A percentile compares a stretch with the other conserved stretches of the same genome.
phyloP scores from a whole-genome alignment of 2,113 vertebrate species.

The Craseonycteris thonglongyai region DNA sequence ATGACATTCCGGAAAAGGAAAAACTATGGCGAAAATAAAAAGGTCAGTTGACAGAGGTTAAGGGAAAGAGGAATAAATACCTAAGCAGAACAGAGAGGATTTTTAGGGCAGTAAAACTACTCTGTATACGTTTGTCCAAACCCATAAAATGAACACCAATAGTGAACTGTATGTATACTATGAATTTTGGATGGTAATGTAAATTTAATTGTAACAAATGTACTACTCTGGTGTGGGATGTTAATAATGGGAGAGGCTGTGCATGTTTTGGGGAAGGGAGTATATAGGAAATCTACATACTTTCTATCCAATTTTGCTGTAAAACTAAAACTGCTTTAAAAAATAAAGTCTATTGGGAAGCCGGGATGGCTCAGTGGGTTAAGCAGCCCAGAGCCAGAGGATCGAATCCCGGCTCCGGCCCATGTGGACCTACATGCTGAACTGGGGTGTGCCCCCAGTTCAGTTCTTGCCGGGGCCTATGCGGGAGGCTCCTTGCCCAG shows the following conservation, averaged over 20 bases:
- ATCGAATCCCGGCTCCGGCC: too few species aligned
- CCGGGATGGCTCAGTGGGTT: too few species aligned
- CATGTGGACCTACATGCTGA: too few species aligned
- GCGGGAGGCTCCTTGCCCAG: too few species aligned
- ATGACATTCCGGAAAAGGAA: neutral
- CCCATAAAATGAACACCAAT: neutral
- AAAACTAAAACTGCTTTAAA: neutral
- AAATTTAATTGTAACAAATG: neutral
- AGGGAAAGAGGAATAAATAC: neutral
- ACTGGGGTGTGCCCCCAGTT: too few species aligned
- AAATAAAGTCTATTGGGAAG: neutral
- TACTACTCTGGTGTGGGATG: neutral
- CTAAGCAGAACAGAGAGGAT: neutral
- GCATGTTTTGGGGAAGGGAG: too few species aligned
- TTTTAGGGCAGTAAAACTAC: neutral
- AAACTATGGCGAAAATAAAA: neutral
- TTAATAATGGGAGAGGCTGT: neutral
- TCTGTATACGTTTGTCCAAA: neutral
- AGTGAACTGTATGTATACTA: neutral
- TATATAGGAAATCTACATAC: neutral
- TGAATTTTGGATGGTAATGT: neutral
- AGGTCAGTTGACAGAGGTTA: neutral
- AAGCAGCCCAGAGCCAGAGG: too few species aligned
- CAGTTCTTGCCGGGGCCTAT: too few species aligned
- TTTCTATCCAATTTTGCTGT: neutral